Evolutionary conservation across 2,888 invertebrate genomes (phyloP), one percentile per base, ranked within the genome.

Genomic region (Orthonevra nobilis): DNA sequence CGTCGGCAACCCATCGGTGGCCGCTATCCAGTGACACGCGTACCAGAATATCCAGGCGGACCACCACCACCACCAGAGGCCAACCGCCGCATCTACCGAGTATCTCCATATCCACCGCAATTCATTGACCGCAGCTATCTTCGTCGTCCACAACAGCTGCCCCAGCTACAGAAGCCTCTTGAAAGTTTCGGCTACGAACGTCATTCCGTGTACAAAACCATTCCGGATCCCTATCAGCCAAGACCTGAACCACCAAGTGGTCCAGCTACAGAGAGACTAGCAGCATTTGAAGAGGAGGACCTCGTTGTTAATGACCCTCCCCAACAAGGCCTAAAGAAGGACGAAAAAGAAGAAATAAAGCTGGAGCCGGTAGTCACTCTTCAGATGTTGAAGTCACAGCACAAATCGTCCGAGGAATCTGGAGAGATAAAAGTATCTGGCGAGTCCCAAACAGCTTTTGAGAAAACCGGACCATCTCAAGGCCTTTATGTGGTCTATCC

Each of bases 311-410:
- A 85, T 40, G 87, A 87, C 81, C 86, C 92, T 40, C 91, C 91
- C 0, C 86, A 89, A 30, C 87, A 87, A 75, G 82, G 86, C 70
- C 81, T 84, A 83, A 85, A 83, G 30, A 86, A 86, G 26, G 85
- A 86, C 7, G 88, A 82, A 1, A 50, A 46, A 0, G 86, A 82
- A 19, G 85, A 86, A 19, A 63, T 84, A 1, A 88, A 87, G 34
- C 87, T 91, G 3, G 90, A 91, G 19, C 90, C 90, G 0, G 91
- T 93, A 0, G 91, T 93, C 7, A 93, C 93, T 0, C 85, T 93
- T 26, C 93, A 93, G 87, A 93, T 93, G 93, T 90, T 93, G 42
- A 93, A 93, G 83, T 90, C 91, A 0, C 89, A 91, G 83, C 87
- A 89, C 70, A 85, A 89, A 46, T 74, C 85, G 0, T 83, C 84